A percentile compares a stretch with the other conserved stretches of the same genome.
Evolutionary conservation across 2,113 vertebrate genomes (phyloP).

Genomic region (Centropristis striata): DNA sequence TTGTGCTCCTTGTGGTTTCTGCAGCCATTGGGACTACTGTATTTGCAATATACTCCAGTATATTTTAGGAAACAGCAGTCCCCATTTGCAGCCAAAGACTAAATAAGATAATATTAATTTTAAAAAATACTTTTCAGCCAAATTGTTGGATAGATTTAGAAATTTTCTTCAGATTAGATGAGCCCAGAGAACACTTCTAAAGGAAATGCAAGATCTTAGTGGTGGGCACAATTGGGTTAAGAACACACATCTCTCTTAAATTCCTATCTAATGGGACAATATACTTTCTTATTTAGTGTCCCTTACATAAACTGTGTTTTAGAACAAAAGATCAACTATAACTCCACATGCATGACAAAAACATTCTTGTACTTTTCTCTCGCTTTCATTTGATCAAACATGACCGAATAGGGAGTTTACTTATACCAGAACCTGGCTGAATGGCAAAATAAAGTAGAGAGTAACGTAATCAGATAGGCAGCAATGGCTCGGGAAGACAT

Average conservation of each 20-base stretch:
- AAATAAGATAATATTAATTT: too few relatives aligned
- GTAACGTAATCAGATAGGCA: background rate
- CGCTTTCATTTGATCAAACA: background rate
- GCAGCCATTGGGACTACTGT: too few relatives aligned
- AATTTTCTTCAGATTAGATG: too few relatives aligned
- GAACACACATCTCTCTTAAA: background rate
- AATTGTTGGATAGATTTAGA: too few relatives aligned
- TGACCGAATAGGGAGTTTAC: background rate
- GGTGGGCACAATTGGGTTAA: too few relatives aligned
- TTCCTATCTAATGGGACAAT: background rate
- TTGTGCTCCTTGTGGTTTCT: too few relatives aligned
- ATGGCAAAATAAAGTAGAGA: slow-evolving; percentile 4
- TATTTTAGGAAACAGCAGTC: too few relatives aligned
- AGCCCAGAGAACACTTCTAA: too few relatives aligned
- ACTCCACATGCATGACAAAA: background rate
- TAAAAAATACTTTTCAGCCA: too few relatives aligned
- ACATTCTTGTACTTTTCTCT: background rate
- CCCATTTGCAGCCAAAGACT: too few relatives aligned
- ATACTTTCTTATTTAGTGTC: background rate
- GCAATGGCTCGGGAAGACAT: background rate
- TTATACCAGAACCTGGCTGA: background rate
- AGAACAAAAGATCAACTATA: background rate
- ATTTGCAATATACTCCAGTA: too few relatives aligned
- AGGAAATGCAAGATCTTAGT: too few relatives aligned
- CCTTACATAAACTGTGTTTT: background rate